A percentile compares a stretch with the other conserved stretches of the same genome.
Evolutionary conservation across 2,113 vertebrate genomes (phyloP).

Genomic region (Malurus alboscapulatus): DNA sequence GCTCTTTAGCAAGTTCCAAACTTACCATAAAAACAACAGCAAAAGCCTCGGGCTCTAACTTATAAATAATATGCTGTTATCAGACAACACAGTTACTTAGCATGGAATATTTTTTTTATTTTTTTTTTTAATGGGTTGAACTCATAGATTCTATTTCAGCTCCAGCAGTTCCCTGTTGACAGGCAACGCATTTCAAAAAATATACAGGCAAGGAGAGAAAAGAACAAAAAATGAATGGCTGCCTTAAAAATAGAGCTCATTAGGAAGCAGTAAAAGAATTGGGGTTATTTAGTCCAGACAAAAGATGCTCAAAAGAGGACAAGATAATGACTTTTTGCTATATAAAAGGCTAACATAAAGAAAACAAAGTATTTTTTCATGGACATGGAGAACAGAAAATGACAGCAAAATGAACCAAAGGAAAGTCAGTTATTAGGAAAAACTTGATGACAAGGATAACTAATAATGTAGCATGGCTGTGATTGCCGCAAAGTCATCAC

Average conservation of each 20-base stretch:
- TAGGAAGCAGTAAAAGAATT: neutral
- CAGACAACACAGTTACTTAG: neutral
- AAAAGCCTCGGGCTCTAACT: neutral
- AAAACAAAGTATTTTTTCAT: neutral
- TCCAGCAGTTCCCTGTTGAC: neutral
- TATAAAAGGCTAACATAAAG: neutral
- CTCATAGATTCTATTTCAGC: neutral
- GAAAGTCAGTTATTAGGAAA: neutral
- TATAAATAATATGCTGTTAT: neutral
- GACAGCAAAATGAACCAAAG: neutral
- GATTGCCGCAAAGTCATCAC: neutral
- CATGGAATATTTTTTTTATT: neutral
- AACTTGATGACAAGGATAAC: neutral
- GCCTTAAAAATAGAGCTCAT: conserved; percentile 1
- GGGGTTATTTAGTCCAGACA: neutral
- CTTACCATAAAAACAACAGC: neutral
- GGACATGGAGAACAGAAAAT: neutral
- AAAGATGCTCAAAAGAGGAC: neutral
- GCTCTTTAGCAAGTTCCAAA: neutral
- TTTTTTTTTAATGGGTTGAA: neutral
- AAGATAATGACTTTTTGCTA: neutral
- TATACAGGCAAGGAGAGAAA: neutral
- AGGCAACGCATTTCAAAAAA: neutral
- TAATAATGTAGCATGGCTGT: neutral
- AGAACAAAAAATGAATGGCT: neutral